Evolutionary conservation across 2,113 vertebrate species (phyloP).

Genomic region (Plectropomus leopardus): DNA sequence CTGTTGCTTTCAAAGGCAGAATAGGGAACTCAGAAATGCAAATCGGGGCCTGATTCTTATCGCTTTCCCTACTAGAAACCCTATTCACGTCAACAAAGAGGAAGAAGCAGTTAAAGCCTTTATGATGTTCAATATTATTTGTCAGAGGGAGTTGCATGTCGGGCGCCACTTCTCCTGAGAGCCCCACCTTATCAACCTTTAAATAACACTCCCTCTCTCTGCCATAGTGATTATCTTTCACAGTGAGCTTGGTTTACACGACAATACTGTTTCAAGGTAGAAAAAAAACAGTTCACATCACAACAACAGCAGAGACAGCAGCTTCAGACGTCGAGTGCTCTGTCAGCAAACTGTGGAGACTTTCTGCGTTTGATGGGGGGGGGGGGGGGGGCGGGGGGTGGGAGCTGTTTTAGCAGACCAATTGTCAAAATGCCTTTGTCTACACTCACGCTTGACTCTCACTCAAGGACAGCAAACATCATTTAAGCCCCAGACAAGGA

Average conservation of each 20-base stretch:
- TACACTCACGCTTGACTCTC: constrained; percentile 48
- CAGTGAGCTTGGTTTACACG: constrained; percentile 11
- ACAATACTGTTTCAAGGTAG: constrained; percentile 14
- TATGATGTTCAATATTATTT: constrained; percentile 22
- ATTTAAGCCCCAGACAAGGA: constrained; percentile 45
- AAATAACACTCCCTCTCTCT: neutral
- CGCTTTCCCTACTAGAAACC: constrained; percentile 72
- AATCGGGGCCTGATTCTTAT: constrained; percentile 74
- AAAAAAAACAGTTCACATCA: constrained; percentile 43
- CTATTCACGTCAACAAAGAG: constrained; percentile 62
- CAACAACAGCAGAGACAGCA: constrained; percentile 53
- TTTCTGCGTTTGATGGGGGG: constrained; percentile 10
- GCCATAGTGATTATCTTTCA: neutral
- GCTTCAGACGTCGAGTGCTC: constrained; percentile 37
- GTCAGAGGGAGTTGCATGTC: constrained; percentile 6
- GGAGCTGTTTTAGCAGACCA: constrained; percentile 48
- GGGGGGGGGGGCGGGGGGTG: constrained; percentile 4
- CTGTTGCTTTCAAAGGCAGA: constrained; percentile 67
- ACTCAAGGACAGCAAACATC: constrained; percentile 71
- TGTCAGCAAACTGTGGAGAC: constrained; percentile 68
- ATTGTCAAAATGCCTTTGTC: constrained; percentile 57
- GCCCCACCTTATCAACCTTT: neutral
- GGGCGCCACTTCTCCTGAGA: neutral
- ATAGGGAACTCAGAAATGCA: constrained; percentile 85
- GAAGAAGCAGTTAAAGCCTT: constrained; percentile 51